Evolutionary conservation across 35 echinoderm and acorn worm genomes (phyloP).

Genomic region (Stichopus chloronotus): DNA sequence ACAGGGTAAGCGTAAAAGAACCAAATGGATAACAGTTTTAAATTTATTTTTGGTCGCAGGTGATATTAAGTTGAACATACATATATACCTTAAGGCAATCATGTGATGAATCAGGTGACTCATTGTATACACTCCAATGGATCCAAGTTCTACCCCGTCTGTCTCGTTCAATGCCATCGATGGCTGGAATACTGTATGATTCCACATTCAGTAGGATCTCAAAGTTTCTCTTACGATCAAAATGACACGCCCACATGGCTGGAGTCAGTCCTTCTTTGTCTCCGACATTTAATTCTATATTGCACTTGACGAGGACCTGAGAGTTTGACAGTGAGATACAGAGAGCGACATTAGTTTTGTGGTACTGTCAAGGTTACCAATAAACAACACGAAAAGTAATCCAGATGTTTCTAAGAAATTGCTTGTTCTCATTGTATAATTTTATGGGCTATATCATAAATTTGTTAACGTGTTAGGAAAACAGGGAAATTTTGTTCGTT

Average conservation of each 20-base stretch:
- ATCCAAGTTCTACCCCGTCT: constrained; percentile 85
- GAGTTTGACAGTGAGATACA: background rate
- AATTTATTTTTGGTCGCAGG: too few relatives aligned
- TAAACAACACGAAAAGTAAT: too few relatives aligned
- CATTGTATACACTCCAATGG: constrained; percentile 81
- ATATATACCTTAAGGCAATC: constrained; percentile 51
- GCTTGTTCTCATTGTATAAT: too few relatives aligned
- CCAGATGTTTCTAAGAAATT: too few relatives aligned
- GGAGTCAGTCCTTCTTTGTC: constrained; percentile 87
- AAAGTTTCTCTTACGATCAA: constrained; percentile 83
- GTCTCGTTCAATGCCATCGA: constrained; percentile 89
- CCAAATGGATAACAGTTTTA: too few relatives aligned
- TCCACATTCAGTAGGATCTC: constrained; percentile 57
- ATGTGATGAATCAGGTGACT: constrained; percentile 39
- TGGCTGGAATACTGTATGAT: constrained; percentile 70
- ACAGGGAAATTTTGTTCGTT: too few relatives aligned
- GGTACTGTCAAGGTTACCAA: background rate
- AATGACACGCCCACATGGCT: constrained; percentile 93
- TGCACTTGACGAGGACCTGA: constrained; percentile 73
- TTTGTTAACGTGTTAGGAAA: too few relatives aligned
- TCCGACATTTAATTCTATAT: constrained; percentile 64
- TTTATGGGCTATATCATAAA: too few relatives aligned
- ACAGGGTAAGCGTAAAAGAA: too few relatives aligned
- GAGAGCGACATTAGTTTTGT: background rate
- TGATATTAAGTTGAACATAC: too few relatives aligned